Percentiles rank a stretch among this genome's conserved stretches.
phyloP scores from a whole-genome alignment of 1,140 invertebrate genomes.

The Teleopsis dalmanni region DNA sequence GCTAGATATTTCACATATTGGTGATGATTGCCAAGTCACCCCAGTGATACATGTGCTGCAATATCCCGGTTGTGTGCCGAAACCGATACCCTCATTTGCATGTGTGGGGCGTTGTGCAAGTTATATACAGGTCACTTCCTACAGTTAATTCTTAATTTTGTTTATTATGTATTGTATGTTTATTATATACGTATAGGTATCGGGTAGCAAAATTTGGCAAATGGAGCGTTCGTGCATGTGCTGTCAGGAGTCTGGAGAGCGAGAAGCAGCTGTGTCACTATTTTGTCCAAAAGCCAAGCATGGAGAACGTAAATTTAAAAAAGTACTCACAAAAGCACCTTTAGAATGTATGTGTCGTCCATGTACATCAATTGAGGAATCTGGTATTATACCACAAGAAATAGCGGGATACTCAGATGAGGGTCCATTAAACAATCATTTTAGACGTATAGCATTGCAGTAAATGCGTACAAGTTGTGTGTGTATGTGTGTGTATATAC shows the following conservation, averaged over 20 bases:
- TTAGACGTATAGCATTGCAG: constrained; percentile 51
- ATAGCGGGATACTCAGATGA: constrained; percentile 80
- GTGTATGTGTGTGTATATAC: too few species aligned
- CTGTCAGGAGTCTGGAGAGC: constrained; percentile 86
- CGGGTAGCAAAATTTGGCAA: constrained; percentile 94
- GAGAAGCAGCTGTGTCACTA: constrained; percentile 79
- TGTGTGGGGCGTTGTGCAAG: constrained; percentile 85
- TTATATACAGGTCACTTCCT: constrained; percentile 72
- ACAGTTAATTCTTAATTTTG: not conserved
- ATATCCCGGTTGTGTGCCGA: constrained; percentile 85
- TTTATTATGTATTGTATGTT: not conserved
- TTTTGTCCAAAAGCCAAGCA: constrained; percentile 82
- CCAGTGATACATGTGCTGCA: constrained; percentile 87
- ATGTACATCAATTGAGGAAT: constrained; percentile 81
- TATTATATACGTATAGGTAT: constrained; percentile 60
- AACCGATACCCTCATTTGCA: constrained; percentile 87
- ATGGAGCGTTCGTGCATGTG: constrained; percentile 92
- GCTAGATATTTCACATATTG: constrained; percentile 40
- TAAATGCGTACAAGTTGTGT: too few species aligned
- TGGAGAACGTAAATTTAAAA: constrained; percentile 76
- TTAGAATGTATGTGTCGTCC: constrained; percentile 90
- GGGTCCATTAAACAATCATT: constrained; percentile 64
- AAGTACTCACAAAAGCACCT: constrained; percentile 84
- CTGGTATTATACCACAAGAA: constrained; percentile 80
- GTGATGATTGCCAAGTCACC: constrained; percentile 82